A percentile compares a stretch with the other conserved stretches of the same genome.
Evolutionary conservation across 1,140 invertebrate species (phyloP).

Genomic region (Drosophila nasuta): DNA sequence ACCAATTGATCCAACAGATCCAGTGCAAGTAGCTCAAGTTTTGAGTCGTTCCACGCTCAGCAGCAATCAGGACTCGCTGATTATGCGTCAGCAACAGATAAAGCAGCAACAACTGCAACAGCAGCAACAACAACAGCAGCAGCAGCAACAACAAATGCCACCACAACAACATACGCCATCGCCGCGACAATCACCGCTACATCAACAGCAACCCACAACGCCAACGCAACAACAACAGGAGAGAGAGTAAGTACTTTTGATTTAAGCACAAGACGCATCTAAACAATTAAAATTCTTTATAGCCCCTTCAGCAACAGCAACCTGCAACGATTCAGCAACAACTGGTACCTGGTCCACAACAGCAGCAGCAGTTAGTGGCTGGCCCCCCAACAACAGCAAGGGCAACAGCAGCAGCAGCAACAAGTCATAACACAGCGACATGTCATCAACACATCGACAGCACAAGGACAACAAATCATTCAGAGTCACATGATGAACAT

Average conservation of each 20-base stretch:
- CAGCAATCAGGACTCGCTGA: slow-evolving; percentile 79
- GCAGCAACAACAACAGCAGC: slow-evolving; percentile 57
- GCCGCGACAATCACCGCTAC: slow-evolving; percentile 41
- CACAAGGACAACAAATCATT: slow-evolving; percentile 82
- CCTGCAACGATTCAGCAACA: slow-evolving; percentile 45
- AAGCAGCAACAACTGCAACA: slow-evolving; percentile 76
- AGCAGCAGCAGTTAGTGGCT: slow-evolving; percentile 29
- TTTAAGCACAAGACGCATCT: not conserved
- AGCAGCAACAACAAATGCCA: slow-evolving; percentile 58
- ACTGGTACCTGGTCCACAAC: slow-evolving; percentile 33
- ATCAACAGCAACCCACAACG: slow-evolving; percentile 47
- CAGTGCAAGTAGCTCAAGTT: slow-evolving; percentile 79
- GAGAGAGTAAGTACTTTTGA: slow-evolving; percentile 15
- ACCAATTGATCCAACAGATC: slow-evolving; percentile 81
- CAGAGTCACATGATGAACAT: slow-evolving; percentile 82
- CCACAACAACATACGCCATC: slow-evolving; percentile 54
- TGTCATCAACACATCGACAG: slow-evolving; percentile 81
- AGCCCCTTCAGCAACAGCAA: slow-evolving; percentile 41
- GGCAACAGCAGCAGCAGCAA: slow-evolving; percentile 50
- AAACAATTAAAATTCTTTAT: not conserved
- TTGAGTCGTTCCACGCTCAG: slow-evolving; percentile 74
- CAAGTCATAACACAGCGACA: slow-evolving; percentile 79
- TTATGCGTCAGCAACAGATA: slow-evolving; percentile 79
- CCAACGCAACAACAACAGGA: slow-evolving; percentile 40
- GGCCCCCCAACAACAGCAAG: slow-evolving; percentile 39